A percentile compares a stretch with the other conserved stretches of the same genome.
Conservation (phyloP, 2,888 invertebrate genomes). For the Chloromyia formosa region DNA sequence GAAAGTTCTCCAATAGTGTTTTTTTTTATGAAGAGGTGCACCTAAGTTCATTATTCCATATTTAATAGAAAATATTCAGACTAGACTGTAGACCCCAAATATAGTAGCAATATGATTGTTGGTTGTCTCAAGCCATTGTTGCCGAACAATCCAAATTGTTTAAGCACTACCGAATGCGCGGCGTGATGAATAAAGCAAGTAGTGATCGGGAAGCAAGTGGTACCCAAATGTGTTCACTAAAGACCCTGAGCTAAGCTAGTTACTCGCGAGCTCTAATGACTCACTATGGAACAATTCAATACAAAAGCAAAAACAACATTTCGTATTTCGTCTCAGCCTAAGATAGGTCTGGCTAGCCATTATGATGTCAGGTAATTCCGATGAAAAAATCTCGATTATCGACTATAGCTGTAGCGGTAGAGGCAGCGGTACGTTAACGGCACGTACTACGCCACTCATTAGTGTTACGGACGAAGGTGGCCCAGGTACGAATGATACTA, state of each 20-base stretch:
- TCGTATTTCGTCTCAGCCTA: background rate
- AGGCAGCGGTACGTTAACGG: background rate
- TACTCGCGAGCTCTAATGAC: slow-evolving; percentile 42
- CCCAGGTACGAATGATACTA: background rate
- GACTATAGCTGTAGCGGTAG: background rate
- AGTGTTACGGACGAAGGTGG: background rate
- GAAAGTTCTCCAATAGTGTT: no score
- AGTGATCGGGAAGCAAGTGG: slow-evolving; percentile 2
- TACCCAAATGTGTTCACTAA: slow-evolving; percentile 1
- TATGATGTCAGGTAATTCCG: slow-evolving; percentile 46
- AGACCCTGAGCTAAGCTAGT: no score
- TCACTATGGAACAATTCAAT: slow-evolving; percentile 43
- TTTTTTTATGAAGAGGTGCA: no score
- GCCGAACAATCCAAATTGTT: no score
- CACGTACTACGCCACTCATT: slow-evolving; percentile 9
- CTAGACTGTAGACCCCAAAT: no score
- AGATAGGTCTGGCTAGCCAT: slow-evolving; percentile 1
- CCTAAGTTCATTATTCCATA: no score
- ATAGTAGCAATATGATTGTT: no score
- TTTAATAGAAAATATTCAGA: no score
- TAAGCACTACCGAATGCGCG: no score
- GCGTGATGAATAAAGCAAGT: slow-evolving; percentile 23
- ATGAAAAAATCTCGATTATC: slow-evolving; percentile 17
- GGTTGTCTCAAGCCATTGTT: no score
- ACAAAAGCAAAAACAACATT: slow-evolving; percentile 25